Evolutionary conservation across 2,888 invertebrate genomes (phyloP).

Genomic region (Seira musarum): DNA sequence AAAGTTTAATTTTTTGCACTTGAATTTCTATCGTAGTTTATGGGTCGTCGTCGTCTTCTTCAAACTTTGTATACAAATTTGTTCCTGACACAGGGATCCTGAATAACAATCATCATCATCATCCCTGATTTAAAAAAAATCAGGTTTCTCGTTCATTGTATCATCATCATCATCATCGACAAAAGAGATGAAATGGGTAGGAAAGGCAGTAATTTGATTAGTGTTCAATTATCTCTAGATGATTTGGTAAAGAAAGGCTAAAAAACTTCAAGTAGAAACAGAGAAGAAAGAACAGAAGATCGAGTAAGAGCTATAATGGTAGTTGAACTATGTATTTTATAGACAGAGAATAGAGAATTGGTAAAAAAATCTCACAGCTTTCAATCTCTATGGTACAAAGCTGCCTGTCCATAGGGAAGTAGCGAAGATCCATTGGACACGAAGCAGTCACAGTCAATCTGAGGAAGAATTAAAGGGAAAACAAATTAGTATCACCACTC

Average conservation of each 20-base stretch:
- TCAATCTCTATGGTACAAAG: slow-evolving; percentile 70
- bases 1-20: neutral
- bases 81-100: neutral
- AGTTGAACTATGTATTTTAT: neutral
- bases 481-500: neutral
- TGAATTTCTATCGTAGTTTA: neutral
- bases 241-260: neutral
- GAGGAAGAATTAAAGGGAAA: slow-evolving; percentile 51
- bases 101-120: neutral
- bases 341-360: slow-evolving; percentile 22
- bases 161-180: neutral
- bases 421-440: slow-evolving; percentile 70
- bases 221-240: slow-evolving; percentile 12
- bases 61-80: neutral
- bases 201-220: neutral
- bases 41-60: neutral
- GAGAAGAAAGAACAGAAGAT: slow-evolving; percentile 6
- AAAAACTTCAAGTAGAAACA: slow-evolving; percentile 12
- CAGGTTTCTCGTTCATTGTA: neutral
- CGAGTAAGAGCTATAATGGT: neutral
- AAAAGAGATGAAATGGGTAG: neutral
- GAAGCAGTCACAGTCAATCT: slow-evolving; percentile 70
- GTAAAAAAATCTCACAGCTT: slow-evolving; percentile 68
- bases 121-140: slow-evolving; percentile 1
- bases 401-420: slow-evolving; percentile 70